Conservation (phyloP, 1,140 invertebrate species). For the Glomeris maerens region DNA sequence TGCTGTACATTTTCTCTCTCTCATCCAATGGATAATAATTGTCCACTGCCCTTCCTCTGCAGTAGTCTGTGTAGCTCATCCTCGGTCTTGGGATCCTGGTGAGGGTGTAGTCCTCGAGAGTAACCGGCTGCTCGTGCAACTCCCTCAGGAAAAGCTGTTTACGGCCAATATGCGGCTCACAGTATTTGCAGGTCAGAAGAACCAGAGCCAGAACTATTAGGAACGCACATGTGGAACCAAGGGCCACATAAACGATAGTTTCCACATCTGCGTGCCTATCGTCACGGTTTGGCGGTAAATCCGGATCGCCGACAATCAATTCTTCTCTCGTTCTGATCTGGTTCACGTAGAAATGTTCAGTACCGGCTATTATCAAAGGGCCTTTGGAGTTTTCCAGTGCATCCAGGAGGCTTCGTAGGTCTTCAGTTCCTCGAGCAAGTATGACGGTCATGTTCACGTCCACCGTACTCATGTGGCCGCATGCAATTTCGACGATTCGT, state of each 20-base stretch:
- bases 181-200: conserved; percentile 8
- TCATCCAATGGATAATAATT: conserved; percentile 15
- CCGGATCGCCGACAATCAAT: not conserved
- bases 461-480: too few relatives aligned
- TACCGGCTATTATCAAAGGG: not conserved
- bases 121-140: conserved; percentile 1
- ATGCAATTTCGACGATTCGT: too few relatives aligned
- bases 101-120: conserved; percentile 18
- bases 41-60: conserved; percentile 7
- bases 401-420: too few relatives aligned
- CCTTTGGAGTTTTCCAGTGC: not conserved
- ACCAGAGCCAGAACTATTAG: conserved; percentile 1
- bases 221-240: conserved; percentile 7
- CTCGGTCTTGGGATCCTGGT: conserved; percentile 17
- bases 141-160: conserved; percentile 3
- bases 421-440: too few relatives aligned
- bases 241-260: conserved; percentile 5
- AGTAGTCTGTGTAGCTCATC: conserved; percentile 16
- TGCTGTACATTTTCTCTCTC: conserved; percentile 7
- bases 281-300: not conserved
- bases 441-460: too few relatives aligned
- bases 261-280: conserved; percentile 6
- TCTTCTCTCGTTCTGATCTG: not conserved
- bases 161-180: not conserved
- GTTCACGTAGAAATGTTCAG: not conserved